A percentile compares a stretch with the other conserved stretches of the same genome.
Conservation (phyloP, 1,140 invertebrate genomes). For the Trachymyrmex cornetzi region DNA sequence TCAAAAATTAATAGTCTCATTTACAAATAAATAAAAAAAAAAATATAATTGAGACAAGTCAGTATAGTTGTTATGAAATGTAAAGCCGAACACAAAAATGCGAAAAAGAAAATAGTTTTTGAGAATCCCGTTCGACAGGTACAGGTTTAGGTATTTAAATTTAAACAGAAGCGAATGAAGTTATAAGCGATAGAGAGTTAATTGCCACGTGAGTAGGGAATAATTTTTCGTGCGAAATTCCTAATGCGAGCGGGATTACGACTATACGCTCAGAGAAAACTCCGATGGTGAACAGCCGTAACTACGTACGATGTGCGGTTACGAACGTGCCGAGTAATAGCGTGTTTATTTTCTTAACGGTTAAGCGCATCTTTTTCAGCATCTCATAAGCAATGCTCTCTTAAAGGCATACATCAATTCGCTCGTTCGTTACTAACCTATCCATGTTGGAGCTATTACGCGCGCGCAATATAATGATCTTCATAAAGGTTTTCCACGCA, state of each 20-base stretch:
- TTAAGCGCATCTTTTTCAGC: conserved; percentile 35
- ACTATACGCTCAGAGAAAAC: neutral
- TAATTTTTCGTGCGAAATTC: neutral
- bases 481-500: neutral
- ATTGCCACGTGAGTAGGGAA: neutral
- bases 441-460: conserved; percentile 13
- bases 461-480: conserved; percentile 24
- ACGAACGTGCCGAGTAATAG: conserved; percentile 43
- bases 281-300: conserved; percentile 6
- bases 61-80: neutral
- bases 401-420: conserved; percentile 52
- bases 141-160: too few relatives aligned
- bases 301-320: conserved; percentile 24
- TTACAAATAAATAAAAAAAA: too few relatives aligned
- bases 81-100: neutral
- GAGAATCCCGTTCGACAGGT: neutral
- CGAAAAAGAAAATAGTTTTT: neutral
- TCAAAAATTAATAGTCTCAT: too few relatives aligned
- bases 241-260: conserved; percentile 13
- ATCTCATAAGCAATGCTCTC: conserved; percentile 18
- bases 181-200: neutral
- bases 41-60: neutral
- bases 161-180: neutral
- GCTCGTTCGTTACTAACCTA: conserved; percentile 34
- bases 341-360: conserved; percentile 52